Evolutionary conservation across 92 coral and sea anemone genomes (phyloP), one percentile per base, ranked within the genome.

Genomic region (Palythoa heliodiscus): DNA sequence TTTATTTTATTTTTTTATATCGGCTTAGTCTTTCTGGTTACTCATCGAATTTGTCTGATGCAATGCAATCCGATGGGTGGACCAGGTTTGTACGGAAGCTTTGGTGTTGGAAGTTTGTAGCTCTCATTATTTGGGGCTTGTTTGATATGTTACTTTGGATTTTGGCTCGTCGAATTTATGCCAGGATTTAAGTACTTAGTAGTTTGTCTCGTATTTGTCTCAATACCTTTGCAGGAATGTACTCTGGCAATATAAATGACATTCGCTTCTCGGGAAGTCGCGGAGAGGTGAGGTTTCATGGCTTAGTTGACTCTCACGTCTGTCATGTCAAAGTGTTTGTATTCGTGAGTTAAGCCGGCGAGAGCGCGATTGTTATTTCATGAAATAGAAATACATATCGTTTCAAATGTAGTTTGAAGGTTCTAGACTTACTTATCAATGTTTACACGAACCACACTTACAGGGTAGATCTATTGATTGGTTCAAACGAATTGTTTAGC

Each of bases 191-290:
- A 15, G 54, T 70, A 52, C 60, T 76, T 37, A 86, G 54, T 64
- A 40, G 13, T 52, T 24, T 39, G 37, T 71, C 71, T 57, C n/a
- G 3, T 25, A 6, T 52, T 24, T 39, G 37, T 71, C 71, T 57
- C n/a, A 9, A 48, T 16, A 17, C 40, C 58, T 86, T 87, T 90
- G 19, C 83, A 94, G 95, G 93, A 75, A 91, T 92, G 92, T 94
- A 89, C 82, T 95, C 87, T 83, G 95, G 98, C 78, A 95, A 94
- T 90, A 87, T 93, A 84, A 91, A 94, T 66, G 98, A 93, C 87
- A 76, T 94, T 93, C 98, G 98, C 77, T 92, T 92, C 93, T 94
- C 98, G 88, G 98, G 97, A 68, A 92, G 98, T 93, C 95, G 93
- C 92, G 92, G 87, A 89, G 95, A 94, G 98, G 98, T 94, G 93